Conservation (phyloP, 1,140 invertebrate genomes). For the Mycetomoellerius zeteki region DNA sequence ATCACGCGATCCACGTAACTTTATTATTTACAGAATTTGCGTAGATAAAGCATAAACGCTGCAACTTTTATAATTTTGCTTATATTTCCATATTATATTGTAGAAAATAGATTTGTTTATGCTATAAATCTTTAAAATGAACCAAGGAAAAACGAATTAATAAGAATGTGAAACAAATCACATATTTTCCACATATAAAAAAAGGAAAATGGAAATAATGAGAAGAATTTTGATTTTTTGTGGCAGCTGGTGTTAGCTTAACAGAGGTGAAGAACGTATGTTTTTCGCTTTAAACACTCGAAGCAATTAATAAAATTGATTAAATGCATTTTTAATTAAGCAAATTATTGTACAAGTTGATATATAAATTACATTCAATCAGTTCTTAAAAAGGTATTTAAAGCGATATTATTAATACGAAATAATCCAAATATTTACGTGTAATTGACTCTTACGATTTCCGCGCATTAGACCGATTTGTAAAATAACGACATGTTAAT, state of each 20-base stretch:
- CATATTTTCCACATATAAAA: not conserved
- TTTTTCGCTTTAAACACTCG: not conserved
- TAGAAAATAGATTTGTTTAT: not conserved
- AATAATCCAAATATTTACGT: slow-evolving; percentile 20
- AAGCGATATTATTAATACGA: not conserved
- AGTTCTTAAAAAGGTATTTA: not conserved
- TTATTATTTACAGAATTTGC: slow-evolving; percentile 15
- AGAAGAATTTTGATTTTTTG: not conserved
- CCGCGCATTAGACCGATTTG: not conserved
- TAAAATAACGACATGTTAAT: slow-evolving; percentile 3
- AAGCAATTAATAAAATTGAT: slow-evolving; percentile 5
- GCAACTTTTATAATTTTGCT: not conserved
- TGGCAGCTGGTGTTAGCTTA: no score
- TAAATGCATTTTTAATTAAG: slow-evolving; percentile 25
- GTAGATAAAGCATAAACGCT: not conserved
- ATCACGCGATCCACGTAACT: not conserved
- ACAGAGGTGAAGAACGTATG: not conserved
- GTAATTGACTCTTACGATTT: slow-evolving; percentile 15
- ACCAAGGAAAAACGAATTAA: not conserved
- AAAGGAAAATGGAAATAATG: not conserved
- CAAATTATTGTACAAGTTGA: slow-evolving; percentile 5
- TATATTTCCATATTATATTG: not conserved
- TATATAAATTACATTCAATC: slow-evolving; percentile 1
- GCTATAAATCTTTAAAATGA: not conserved
- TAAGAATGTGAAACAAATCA: not conserved